A percentile compares a stretch with the other conserved stretches of the same genome.
These are phyloP conservation scores for Corydoras maculifer DNA, from an alignment of 2,113 vertebrate genomes.

Conservation along the genomic window DNA sequence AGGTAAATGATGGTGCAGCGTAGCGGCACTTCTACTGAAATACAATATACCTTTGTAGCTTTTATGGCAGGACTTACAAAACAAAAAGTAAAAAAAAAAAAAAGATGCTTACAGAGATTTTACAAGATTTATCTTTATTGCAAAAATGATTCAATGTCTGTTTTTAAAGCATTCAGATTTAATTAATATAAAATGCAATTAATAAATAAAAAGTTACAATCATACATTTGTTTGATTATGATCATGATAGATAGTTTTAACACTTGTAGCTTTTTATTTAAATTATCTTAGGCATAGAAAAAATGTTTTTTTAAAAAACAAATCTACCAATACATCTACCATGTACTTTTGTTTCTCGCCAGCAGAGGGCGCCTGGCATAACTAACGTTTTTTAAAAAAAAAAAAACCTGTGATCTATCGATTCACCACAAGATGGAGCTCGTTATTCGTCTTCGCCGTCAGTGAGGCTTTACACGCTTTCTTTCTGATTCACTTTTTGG, in stretches of 20 bases:
- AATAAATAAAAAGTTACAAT: no score
- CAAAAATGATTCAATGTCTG: not conserved
- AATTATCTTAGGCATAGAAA: no score
- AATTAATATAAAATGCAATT: not conserved
- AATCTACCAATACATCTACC: not conserved
- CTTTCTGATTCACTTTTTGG: not conserved
- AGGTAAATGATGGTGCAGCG: slow-evolving; percentile 23
- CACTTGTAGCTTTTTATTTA: no score
- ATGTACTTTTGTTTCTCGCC: slow-evolving; percentile 3
- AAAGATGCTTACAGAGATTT: no score
- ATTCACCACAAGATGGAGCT: slow-evolving; percentile 34
- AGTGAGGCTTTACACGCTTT: not conserved
- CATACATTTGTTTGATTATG: no score
- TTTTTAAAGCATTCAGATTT: no score
- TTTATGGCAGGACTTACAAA: slow-evolving; percentile 27
- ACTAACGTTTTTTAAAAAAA: no score
- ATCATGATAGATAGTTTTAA: no score
- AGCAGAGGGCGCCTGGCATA: slow-evolving; percentile 21
- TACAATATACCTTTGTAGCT: slow-evolving; percentile 25
- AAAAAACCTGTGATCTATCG: not conserved
- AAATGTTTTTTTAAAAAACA: no score
- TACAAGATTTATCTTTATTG: slow-evolving; percentile 1
- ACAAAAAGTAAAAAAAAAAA: not conserved
- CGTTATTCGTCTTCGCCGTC: no score
- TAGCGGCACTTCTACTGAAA: slow-evolving; percentile 31